A percentile compares a stretch with the other conserved stretches of the same genome.
These are phyloP conservation scores for Nothoprocta perdicaria DNA, from an alignment of 2,113 vertebrate species.

Conservation along the genomic window DNA sequence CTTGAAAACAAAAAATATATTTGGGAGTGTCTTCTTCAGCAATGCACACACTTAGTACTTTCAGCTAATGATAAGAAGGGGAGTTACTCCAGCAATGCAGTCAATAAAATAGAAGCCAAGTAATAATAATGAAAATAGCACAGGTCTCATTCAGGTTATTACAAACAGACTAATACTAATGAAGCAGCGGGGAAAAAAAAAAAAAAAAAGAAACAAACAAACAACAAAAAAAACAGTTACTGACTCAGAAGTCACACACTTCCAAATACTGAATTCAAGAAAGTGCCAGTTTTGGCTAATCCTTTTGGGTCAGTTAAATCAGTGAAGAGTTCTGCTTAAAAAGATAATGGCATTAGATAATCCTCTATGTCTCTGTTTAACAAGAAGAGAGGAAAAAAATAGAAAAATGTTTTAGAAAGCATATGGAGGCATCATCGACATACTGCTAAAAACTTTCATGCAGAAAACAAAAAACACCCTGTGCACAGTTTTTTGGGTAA, in stretches of 20 bases:
- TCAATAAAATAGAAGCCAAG: neutral
- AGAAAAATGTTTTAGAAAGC: neutral
- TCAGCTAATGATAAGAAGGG: neutral
- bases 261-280: neutral
- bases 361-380: neutral
- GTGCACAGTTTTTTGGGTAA: neutral
- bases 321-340: neutral
- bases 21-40: rapidly evolving
- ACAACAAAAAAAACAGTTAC: neutral
- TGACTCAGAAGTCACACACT: neutral
- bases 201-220: neutral
- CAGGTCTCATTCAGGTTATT: neutral
- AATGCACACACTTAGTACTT: neutral
- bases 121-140: neutral
- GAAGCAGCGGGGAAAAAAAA: neutral
- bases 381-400: neutral
- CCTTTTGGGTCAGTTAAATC: neutral
- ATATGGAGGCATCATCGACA: neutral
- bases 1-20: neutral
- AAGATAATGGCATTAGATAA: neutral
- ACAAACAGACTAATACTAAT: neutral
- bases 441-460: neutral
- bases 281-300: neutral
- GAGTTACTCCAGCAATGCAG: neutral
- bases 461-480: neutral